Evolutionary conservation across 2,113 vertebrate species (phyloP).

Genomic region (Oriolus oriolus): DNA sequence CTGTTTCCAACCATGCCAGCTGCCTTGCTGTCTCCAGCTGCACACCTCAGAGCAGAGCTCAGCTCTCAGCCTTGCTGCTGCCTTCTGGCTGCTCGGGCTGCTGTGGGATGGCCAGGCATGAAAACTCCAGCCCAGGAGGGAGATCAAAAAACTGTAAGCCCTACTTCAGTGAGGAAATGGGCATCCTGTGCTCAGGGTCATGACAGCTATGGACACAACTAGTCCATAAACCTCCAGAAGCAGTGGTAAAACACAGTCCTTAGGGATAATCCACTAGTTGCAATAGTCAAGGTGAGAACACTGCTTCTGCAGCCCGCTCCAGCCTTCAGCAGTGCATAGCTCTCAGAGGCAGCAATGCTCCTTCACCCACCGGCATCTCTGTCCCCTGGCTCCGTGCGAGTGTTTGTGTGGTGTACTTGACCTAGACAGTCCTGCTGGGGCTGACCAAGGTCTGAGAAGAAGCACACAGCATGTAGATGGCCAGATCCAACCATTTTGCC

Average conservation of each 20-base stretch:
- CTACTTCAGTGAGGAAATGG: not conserved
- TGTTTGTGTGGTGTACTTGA: not conserved
- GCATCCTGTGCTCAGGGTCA: not conserved
- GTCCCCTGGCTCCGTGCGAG: not conserved
- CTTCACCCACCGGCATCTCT: rapidly evolving
- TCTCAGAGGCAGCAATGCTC: not conserved
- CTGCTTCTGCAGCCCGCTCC: not conserved
- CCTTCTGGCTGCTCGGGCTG: not conserved
- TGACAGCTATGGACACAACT: not conserved
- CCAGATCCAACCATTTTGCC: not conserved
- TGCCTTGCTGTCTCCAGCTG: not conserved
- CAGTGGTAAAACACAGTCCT: not conserved
- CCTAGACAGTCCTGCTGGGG: not conserved
- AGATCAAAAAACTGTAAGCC: not conserved
- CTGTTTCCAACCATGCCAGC: not conserved
- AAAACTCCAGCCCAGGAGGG: not conserved
- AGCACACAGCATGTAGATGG: rapidly evolving
- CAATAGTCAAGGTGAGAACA: not conserved
- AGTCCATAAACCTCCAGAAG: not conserved
- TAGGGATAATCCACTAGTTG: not conserved
- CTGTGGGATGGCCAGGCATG: not conserved
- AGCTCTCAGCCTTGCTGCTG: not conserved
- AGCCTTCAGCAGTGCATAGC: rapidly evolving
- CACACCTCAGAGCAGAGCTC: not conserved
- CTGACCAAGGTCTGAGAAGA: not conserved